Evolutionary conservation across 2,888 invertebrate species (phyloP), one percentile per base, ranked within the genome.

Genomic region (Drosophila bunnanda): DNA sequence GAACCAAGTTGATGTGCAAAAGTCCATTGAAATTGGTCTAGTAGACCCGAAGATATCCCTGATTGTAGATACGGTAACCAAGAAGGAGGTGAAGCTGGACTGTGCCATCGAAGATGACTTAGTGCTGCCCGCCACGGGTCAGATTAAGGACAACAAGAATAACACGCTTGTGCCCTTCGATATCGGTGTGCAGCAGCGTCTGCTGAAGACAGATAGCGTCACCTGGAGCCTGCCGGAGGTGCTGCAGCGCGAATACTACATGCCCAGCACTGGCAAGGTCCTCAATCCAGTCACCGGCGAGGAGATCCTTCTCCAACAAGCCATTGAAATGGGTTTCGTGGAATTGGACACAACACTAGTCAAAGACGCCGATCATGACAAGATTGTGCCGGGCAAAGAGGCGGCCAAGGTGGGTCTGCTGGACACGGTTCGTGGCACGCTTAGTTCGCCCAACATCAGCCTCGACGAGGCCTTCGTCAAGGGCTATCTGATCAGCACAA

Each of bases 31-130:
- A 77, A 94, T 96, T 84, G 96, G 96, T 80, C 95, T 97, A 74
- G 94, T 98, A 32, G 96, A 97, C 92, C 95, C 96, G 1, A 95
- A 95, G 72, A 96, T 97, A 78, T 96, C 96, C 7, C 94, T 96
- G 91, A 95, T 97, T 76, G 96, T 96, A 90, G 96, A 97, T 90
- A 95, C 96, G 0, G 94, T 94, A 81, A 94, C 94, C 52, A 95
- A 96, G 59, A 94, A 94, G 77, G 95, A 95, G 77, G 92, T 98
- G 2, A 94, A 96, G 7, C 93, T 98, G 54, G 94, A 95, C 48
- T 96, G 97, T 90, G 96, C 97, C 34, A 93, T 97, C 52, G 93
- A 94, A 53, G 94, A 93, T 41, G 95, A 95, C 80, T 92, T 97
- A 32, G 93, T 97, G 22, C 93, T 96, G 85, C 92, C 95, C 0